Base-by-base conservation (phyloP, 64 coral and sea anemone genomes). In the Montipora foliosa region DNA sequence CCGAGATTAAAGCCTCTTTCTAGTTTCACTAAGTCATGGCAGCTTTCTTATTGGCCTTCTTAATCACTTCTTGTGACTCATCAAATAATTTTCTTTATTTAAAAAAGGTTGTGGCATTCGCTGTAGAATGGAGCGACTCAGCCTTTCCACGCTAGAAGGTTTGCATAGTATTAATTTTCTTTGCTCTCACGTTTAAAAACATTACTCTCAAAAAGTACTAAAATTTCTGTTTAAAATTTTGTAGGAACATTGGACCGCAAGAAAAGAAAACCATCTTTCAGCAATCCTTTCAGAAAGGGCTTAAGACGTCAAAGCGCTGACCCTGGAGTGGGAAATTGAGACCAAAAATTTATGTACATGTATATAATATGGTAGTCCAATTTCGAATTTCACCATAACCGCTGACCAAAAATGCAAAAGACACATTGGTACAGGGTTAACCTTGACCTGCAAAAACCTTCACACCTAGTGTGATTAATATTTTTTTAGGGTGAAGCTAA, bases 101-200 rank as follows among this genome's bases (percentile, higher is more conserved):
- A 24, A 15, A 12, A 11, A 47, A 64, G 80, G 80, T 48, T 80
- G 80, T 4, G 53, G 20, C 5, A 77, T 92, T 8, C 71, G 90
- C 16, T 92, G 90, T 22, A 82, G 90, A 60, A 85, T 92, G 79
- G 90, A 92, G 16, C 90, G 90, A 2, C 90, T 92, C 47, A 92
- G 90, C 75, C 81, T 92, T 25, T 92, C 90, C 5, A 92, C 81
- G 10, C 90, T 92, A 77, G 90, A 92, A 92, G 80, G 90, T 92
- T 77, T 64, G 72, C 78, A 16, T 22, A 62, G 19, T 61, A 1
- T 57, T 57, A 0, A 0, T 57, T 57, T 57, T 57, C 0, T 6
- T 57, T 57, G 53, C 10, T 6, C 53, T 57, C 10, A 11, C 10
- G 53, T 57, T 57, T 8, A 3, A 64, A 64, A 64, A 4, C 60